Percentiles rank a stretch among this genome's conserved stretches.
Conservation (phyloP, 1,140 invertebrate genomes). For the Lepidurus arcticus region DNA sequence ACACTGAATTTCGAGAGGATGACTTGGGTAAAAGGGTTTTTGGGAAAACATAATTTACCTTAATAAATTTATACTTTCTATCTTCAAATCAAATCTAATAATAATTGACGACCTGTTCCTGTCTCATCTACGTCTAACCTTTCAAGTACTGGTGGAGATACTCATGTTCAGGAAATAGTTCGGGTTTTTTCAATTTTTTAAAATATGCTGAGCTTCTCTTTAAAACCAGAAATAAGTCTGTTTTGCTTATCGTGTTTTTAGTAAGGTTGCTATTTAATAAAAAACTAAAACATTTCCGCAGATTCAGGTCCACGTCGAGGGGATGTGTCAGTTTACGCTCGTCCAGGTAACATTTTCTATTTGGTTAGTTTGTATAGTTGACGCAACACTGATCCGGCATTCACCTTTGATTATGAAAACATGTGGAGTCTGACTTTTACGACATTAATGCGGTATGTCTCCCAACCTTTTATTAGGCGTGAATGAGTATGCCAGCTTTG, state of each 20-base stretch:
- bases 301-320: conserved; percentile 23
- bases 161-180: too few relatives aligned
- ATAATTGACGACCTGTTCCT: too few relatives aligned
- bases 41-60: background rate
- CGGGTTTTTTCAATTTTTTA: background rate
- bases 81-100: too few relatives aligned
- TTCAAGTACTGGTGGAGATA: too few relatives aligned
- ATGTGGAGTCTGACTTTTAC: too few relatives aligned
- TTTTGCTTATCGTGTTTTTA: background rate
- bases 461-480: background rate
- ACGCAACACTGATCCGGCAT: background rate
- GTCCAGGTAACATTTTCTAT: conserved; percentile 24
- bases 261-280: too few relatives aligned
- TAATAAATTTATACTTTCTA: too few relatives aligned
- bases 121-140: too few relatives aligned
- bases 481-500: background rate
- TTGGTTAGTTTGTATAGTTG: background rate
- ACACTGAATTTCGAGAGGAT: background rate
- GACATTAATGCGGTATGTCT: too few relatives aligned
- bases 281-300: background rate
- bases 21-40: background rate
- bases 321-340: conserved; percentile 28
- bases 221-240: conserved; percentile 9
- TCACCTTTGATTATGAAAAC: too few relatives aligned
- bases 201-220: too few relatives aligned